phyloP scores from a whole-genome alignment of 1,140 invertebrate species.

The Linepithema humile region DNA sequence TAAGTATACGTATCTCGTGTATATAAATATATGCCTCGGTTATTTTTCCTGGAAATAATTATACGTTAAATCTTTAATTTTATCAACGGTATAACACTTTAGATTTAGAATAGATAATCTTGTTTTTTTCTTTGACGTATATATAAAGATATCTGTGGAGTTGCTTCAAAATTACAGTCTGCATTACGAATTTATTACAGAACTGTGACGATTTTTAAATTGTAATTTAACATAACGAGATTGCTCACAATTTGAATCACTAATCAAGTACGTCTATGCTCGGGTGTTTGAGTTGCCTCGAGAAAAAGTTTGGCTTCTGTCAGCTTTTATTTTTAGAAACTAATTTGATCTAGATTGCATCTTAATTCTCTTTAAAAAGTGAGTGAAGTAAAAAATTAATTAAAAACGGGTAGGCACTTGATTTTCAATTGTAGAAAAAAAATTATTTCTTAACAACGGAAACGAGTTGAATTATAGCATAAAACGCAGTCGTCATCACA shows the following conservation, averaged over 20 bases:
- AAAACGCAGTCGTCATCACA: background rate
- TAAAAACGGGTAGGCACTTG: constrained; percentile 1
- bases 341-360: constrained; percentile 20
- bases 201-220: background rate
- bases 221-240: background rate
- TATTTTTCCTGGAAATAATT: background rate
- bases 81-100: background rate
- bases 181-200: background rate
- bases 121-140: background rate
- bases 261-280: background rate
- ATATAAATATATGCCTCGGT: background rate
- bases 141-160: background rate
- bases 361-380: background rate
- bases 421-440: background rate
- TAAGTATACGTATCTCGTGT: background rate
- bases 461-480: background rate
- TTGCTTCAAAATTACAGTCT: background rate
- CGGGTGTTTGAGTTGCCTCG: background rate
- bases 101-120: background rate
- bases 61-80: background rate
- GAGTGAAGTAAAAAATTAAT: constrained; percentile 3
- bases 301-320: constrained; percentile 55
- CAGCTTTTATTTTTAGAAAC: constrained; percentile 61
- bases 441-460: no score
- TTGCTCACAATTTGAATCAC: background rate